A percentile compares a stretch with the other conserved stretches of the same genome.
These are phyloP conservation scores for Cetonia aurata DNA, from an alignment of 2,888 invertebrate genomes.

Conservation along the genomic window DNA sequence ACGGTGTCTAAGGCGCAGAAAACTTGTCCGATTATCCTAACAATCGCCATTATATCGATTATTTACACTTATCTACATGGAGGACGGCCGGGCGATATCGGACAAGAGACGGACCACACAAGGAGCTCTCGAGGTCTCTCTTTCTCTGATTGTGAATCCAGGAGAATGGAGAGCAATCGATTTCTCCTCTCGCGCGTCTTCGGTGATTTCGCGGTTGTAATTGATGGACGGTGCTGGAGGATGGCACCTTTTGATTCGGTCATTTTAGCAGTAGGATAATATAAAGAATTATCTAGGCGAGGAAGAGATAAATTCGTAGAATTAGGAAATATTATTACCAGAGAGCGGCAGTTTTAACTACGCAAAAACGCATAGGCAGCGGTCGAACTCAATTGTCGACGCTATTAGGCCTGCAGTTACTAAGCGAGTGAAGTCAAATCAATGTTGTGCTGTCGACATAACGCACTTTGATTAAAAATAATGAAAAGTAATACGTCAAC, in stretches of 20 bases:
- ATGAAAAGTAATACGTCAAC: too few relatives aligned
- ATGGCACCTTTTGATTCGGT: neutral
- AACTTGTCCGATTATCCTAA: conserved; percentile 50
- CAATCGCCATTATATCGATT: conserved; percentile 51
- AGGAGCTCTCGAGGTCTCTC: conserved; percentile 25
- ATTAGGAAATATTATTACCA: too few relatives aligned
- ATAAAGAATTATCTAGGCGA: too few relatives aligned
- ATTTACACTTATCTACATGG: conserved; percentile 53
- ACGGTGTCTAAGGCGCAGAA: conserved; percentile 48
- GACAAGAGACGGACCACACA: conserved; percentile 47
- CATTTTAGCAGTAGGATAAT: too few relatives aligned
- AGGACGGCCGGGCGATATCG: conserved; percentile 40
- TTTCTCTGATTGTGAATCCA: neutral
- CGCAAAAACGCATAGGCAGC: too few relatives aligned
- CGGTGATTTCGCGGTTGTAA: conserved; percentile 39
- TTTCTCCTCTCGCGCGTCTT: conserved; percentile 9
- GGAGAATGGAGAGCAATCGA: conserved; percentile 2
- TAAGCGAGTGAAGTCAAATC: too few relatives aligned
- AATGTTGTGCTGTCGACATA: too few relatives aligned
- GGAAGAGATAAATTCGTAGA: too few relatives aligned
- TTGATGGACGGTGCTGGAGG: conserved; percentile 25
- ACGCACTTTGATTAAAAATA: too few relatives aligned
- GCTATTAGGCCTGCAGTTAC: too few relatives aligned
- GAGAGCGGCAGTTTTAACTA: too few relatives aligned
- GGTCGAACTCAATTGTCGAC: too few relatives aligned